Conservation (phyloP, 2,888 invertebrate species). For the Smittia aterrima region DNA sequence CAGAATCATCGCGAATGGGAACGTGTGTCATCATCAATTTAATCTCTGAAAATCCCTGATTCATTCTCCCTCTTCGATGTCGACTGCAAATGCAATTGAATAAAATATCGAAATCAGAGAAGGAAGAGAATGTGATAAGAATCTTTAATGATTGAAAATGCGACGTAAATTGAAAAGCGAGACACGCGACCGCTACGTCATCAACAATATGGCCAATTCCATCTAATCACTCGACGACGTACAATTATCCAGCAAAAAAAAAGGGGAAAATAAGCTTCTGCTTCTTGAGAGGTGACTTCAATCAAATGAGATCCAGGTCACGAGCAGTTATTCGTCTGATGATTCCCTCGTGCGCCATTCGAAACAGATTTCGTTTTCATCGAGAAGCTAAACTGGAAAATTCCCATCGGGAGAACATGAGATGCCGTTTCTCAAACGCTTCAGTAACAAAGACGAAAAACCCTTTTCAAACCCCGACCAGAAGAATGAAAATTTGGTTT, state of each 20-base stretch:
- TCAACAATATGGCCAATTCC: conserved; percentile 10
- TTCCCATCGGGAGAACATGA: not conserved
- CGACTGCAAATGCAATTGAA: not conserved
- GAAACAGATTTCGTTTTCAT: not conserved
- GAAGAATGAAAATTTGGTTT: not conserved
- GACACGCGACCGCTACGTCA: conserved; percentile 8
- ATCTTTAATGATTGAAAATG: conserved; percentile 18
- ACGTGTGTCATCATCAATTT: conserved; percentile 11
- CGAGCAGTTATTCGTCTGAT: not conserved
- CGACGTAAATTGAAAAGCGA: conserved; percentile 1
- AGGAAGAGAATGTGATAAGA: not conserved
- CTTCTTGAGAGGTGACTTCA: not conserved
- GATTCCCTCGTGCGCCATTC: not conserved
- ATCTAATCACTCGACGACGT: conserved; percentile 9
- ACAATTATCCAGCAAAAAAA: not conserved
- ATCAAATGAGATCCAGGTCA: not conserved
- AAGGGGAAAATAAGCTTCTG: not conserved
- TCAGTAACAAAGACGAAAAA: not conserved
- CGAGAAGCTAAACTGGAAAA: not conserved
- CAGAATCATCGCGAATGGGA: conserved; percentile 6
- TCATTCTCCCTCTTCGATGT: not conserved
- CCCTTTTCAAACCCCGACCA: not conserved
- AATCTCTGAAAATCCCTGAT: not conserved
- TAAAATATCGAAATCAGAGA: conserved; percentile 8
- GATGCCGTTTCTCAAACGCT: not conserved